Evolutionary conservation across 2,888 invertebrate genomes (phyloP).

Genomic region (Melieria omissa): DNA sequence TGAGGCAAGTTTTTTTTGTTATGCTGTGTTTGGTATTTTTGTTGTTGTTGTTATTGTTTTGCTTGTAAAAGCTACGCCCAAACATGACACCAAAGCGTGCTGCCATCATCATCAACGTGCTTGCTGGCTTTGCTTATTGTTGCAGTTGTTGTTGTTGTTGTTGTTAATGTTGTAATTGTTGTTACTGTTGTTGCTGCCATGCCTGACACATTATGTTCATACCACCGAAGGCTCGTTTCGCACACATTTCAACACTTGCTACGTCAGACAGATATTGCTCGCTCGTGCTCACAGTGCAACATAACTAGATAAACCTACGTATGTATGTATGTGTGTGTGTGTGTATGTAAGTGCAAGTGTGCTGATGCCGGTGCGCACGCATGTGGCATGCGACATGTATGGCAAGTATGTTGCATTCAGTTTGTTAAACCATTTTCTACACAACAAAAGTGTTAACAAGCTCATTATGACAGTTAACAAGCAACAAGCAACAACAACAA

Average conservation of each 20-base stretch:
- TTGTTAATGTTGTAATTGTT: not conserved
- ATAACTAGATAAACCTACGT: constrained; percentile 3
- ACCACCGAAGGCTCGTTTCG: constrained; percentile 8
- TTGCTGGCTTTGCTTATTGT: not conserved
- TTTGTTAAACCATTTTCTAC: constrained; percentile 16
- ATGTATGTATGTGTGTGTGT: not conserved
- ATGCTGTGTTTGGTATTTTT: constrained; percentile 13
- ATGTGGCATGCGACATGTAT: not conserved
- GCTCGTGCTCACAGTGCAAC: constrained; percentile 17
- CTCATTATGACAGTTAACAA: constrained; percentile 38
- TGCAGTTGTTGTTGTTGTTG: constrained; percentile 13
- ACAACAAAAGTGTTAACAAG: constrained; percentile 40
- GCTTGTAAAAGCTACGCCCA: constrained; percentile 18
- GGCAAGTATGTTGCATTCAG: not conserved
- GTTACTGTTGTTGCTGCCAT: not conserved
- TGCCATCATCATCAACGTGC: not conserved
- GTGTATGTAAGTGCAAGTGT: constrained; percentile 1
- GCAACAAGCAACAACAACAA: constrained; percentile 23
- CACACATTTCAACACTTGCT: constrained; percentile 20
- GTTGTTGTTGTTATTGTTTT: not conserved
- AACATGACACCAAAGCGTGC: constrained; percentile 17
- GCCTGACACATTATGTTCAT: not conserved
- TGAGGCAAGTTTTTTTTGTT: not conserved
- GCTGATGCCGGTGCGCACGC: not conserved
- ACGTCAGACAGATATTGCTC: constrained; percentile 2